Conservation (phyloP, 2,888 invertebrate genomes). For the Temnothorax ravouxi region DNA sequence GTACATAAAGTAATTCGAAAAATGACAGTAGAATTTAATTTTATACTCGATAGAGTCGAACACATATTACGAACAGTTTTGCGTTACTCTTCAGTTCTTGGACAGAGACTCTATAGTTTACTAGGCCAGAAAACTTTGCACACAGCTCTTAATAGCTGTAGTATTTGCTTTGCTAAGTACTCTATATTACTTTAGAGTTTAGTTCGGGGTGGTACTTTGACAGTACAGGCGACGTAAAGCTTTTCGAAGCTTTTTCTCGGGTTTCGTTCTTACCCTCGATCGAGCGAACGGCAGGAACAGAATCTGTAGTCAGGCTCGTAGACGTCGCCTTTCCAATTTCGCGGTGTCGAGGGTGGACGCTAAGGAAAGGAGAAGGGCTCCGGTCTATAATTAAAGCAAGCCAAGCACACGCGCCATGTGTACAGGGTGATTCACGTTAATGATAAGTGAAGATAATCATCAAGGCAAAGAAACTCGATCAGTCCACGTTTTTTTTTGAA, state of each 20-base stretch:
- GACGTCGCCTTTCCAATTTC: constrained; percentile 74
- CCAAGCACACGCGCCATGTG: constrained; percentile 57
- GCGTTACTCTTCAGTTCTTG: constrained; percentile 10
- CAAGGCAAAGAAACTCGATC: neutral
- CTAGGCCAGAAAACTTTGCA: constrained; percentile 28
- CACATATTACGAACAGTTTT: neutral
- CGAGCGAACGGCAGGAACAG: constrained; percentile 48
- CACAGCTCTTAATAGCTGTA: constrained; percentile 16
- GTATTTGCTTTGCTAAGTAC: constrained; percentile 16
- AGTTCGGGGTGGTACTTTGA: neutral
- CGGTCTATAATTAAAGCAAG: constrained; percentile 78
- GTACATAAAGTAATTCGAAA: neutral
- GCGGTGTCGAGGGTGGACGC: constrained; percentile 76
- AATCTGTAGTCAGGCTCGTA: constrained; percentile 52
- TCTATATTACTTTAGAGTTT: constrained; percentile 24
- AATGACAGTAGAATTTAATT: neutral
- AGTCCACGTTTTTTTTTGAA: neutral
- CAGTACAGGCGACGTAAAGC: constrained; percentile 4
- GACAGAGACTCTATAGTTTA: constrained; percentile 11
- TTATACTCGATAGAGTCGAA: neutral
- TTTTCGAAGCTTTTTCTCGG: constrained; percentile 28
- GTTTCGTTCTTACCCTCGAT: constrained; percentile 52
- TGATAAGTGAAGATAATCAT: constrained; percentile 42
- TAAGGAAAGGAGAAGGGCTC: constrained; percentile 73
- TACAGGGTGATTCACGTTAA: constrained; percentile 42